These are phyloP conservation scores for Brachionus rotundiformis DNA, from an alignment of 1,140 invertebrate genomes.

Conservation along the genomic window DNA sequence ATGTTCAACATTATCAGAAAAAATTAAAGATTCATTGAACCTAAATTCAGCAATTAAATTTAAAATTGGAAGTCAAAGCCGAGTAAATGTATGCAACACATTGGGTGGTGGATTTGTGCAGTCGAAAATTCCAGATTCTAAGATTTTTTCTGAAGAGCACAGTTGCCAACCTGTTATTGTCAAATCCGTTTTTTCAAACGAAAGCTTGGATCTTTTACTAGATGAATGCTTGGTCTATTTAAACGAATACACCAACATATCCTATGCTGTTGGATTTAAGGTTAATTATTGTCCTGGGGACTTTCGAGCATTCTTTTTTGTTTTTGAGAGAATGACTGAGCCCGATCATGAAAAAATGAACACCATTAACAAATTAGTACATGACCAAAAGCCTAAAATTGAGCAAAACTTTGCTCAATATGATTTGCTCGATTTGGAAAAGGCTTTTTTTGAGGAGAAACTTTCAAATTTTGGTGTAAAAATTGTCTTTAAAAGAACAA, in stretches of 20 bases:
- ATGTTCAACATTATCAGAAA: background rate
- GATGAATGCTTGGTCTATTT: background rate
- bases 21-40: background rate
- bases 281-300: background rate
- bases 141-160: background rate
- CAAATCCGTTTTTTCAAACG: background rate
- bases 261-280: background rate
- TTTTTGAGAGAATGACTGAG: background rate
- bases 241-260: background rate
- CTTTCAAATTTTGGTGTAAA: background rate
- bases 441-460: slow-evolving; percentile 3
- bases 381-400: background rate
- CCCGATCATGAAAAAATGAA: background rate
- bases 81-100: background rate
- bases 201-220: background rate
- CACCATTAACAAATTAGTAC: background rate
- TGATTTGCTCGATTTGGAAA: background rate
- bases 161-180: background rate
- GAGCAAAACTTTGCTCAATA: background rate
- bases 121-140: background rate
- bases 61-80: background rate
- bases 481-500: background rate
- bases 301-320: background rate
- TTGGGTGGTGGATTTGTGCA: background rate
- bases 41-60: background rate